These are phyloP conservation scores for Hydrochoerus hydrochaeris DNA, from an alignment of 2,113 vertebrate genomes.

Conservation along the genomic window DNA sequence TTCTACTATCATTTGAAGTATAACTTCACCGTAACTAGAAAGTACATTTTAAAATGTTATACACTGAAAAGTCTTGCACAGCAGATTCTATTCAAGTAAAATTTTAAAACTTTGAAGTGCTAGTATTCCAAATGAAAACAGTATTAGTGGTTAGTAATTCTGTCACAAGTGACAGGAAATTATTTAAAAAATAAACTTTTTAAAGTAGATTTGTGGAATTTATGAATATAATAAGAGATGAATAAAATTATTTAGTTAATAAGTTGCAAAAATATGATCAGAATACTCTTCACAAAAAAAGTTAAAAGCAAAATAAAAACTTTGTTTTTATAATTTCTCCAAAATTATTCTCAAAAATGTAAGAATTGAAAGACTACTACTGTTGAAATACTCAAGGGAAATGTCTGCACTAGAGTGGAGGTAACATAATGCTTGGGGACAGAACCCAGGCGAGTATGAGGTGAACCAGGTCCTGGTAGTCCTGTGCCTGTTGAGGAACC, in stretches of 20 bases:
- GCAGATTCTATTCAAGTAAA: neutral
- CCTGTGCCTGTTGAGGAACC: neutral
- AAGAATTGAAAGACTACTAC: neutral
- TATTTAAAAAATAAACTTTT: neutral
- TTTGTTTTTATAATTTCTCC: neutral
- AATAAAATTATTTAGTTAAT: neutral
- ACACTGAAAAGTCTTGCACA: neutral
- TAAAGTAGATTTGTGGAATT: neutral
- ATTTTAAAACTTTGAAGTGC: neutral
- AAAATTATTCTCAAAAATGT: neutral
- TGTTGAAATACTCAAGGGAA: neutral
- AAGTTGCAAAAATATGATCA: neutral
- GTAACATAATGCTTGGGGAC: neutral
- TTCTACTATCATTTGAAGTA: neutral
- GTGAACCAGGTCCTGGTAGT: fast-evolving
- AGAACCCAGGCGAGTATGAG: fast-evolving
- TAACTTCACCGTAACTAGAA: neutral
- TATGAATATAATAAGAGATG: neutral
- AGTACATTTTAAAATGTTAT: neutral
- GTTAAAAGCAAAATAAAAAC: neutral
- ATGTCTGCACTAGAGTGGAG: neutral
- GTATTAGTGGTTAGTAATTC: neutral
- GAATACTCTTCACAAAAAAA: neutral
- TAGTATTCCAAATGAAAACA: neutral
- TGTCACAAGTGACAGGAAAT: neutral